Conservation (phyloP, 2,797 vertebrate genomes). For the Anguilla megastoma region DNA sequence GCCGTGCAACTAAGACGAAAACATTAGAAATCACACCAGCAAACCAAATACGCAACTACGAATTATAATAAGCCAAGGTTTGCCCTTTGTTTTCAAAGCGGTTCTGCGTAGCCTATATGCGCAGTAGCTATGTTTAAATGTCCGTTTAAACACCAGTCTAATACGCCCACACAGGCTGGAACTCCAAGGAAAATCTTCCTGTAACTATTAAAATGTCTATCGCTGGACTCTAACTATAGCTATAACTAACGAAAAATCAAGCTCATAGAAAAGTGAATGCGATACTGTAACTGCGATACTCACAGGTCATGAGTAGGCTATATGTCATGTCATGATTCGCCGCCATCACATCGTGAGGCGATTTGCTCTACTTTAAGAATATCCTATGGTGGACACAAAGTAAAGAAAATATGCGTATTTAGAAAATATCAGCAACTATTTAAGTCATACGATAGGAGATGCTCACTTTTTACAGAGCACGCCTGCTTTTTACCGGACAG, state of each 20-base stretch:
- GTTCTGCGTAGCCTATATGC: slow-evolving; percentile 48
- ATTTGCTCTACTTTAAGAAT: neutral
- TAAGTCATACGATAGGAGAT: neutral
- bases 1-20: neutral
- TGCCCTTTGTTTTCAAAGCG: slow-evolving; percentile 51
- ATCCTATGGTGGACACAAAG: neutral
- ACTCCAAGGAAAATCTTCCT: neutral
- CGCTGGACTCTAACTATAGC: neutral
- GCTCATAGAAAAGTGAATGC: neutral
- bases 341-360: neutral
- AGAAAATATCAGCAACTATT: neutral
- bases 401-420: neutral
- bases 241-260: neutral
- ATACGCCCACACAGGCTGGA: neutral
- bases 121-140: slow-evolving; percentile 24
- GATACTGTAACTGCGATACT: neutral
- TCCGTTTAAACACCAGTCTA: neutral
- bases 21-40: neutral
- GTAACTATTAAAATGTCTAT: neutral
- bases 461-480: neutral
- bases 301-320: neutral
- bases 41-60: neutral
- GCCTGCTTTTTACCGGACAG: neutral
- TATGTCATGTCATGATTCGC: neutral
- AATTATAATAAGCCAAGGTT: neutral